Percentiles rank a stretch among this genome's conserved stretches.
phyloP scores from a whole-genome alignment of 1,140 invertebrate genomes.

The Calephelis nemesis region DNA sequence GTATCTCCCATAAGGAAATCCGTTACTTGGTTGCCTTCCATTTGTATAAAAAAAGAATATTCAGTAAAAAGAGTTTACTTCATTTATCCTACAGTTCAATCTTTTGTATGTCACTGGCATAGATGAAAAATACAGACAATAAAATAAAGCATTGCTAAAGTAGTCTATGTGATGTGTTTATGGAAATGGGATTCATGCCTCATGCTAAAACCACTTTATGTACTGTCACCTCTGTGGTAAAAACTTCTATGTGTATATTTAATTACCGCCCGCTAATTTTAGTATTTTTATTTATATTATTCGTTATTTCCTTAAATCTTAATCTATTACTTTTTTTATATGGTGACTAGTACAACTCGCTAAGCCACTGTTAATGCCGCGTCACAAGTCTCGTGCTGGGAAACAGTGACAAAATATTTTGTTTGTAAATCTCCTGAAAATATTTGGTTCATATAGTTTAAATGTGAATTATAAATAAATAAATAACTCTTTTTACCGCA shows the following conservation, averaged over 20 bases:
- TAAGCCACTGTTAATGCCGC: slow-evolving; percentile 7
- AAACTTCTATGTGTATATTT: slow-evolving; percentile 36
- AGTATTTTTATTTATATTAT: too few species aligned
- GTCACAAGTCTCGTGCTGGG: slow-evolving; percentile 56
- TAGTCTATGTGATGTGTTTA: too few species aligned
- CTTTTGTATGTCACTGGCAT: too few species aligned
- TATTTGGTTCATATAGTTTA: slow-evolving; percentile 63
- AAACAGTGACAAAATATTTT: slow-evolving; percentile 43
- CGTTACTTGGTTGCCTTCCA: too few species aligned
- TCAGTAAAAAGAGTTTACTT: too few species aligned
- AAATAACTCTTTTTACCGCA: slow-evolving; percentile 74
- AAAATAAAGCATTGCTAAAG: too few species aligned
- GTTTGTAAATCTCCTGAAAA: slow-evolving; percentile 60
- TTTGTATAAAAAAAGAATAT: too few species aligned
- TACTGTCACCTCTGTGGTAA: slow-evolving; percentile 29
- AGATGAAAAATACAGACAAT: too few species aligned
- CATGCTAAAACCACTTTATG: too few species aligned
- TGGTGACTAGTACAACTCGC: slow-evolving; percentile 19
- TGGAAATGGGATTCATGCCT: too few species aligned
- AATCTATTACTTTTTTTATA: not conserved
- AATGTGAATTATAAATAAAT: slow-evolving; percentile 76
- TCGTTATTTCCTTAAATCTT: not conserved
- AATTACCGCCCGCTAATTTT: not conserved
- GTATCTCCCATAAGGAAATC: too few species aligned
- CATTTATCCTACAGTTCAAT: too few species aligned